A percentile compares a stretch with the other conserved stretches of the same genome.
Evolutionary conservation across 1,140 invertebrate genomes (phyloP).

Genomic region (Drosophila parvula): DNA sequence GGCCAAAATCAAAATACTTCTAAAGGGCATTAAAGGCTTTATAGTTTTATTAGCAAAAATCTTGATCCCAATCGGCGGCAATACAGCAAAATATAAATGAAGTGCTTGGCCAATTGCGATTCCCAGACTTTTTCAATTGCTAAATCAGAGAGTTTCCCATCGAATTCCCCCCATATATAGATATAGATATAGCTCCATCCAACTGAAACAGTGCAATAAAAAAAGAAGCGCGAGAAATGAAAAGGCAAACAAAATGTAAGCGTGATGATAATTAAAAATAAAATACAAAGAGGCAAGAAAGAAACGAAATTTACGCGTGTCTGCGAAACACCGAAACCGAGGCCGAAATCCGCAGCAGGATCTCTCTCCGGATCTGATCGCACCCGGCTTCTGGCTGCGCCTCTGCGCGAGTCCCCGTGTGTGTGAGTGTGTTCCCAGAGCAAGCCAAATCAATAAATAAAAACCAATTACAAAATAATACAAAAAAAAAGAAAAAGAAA

Average conservation of each 20-base stretch:
- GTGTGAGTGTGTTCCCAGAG: constrained; percentile 46
- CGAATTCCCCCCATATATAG: constrained; percentile 4
- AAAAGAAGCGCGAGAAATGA: constrained; percentile 41
- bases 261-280: constrained; percentile 67
- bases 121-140: constrained; percentile 44
- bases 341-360: constrained; percentile 52
- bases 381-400: constrained; percentile 50
- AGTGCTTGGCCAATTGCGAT: neutral
- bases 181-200: constrained; percentile 21
- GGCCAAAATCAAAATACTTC: neutral
- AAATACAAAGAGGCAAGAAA: constrained; percentile 37
- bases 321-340: constrained; percentile 31
- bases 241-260: constrained; percentile 68
- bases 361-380: constrained; percentile 42
- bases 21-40: no score
- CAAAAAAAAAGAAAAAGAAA: constrained; percentile 40
- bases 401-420: constrained; percentile 24
- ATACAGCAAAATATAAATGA: neutral
- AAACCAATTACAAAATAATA: constrained; percentile 70
- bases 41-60: neutral
- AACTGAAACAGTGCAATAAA: constrained; percentile 64
- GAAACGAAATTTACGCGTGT: constrained; percentile 51
- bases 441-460: constrained; percentile 71
- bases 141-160: constrained; percentile 46
- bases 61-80: neutral